Percentiles rank a stretch among this genome's conserved stretches.
These are phyloP conservation scores for Nestor notabilis DNA, from an alignment of 2,113 vertebrate genomes.

Conservation along the genomic window DNA sequence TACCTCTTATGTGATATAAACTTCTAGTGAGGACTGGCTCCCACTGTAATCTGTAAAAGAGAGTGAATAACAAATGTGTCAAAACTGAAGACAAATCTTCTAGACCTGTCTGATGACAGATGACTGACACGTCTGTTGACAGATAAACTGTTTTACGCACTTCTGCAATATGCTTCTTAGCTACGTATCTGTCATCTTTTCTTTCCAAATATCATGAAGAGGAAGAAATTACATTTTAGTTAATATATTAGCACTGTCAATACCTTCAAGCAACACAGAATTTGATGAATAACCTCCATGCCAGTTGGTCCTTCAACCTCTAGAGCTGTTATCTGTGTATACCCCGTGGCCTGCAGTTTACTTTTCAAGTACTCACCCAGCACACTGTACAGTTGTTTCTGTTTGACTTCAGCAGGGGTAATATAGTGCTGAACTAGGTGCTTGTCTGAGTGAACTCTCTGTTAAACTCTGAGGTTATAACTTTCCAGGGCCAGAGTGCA, in stretches of 20 bases:
- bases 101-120: not conserved
- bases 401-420: not conserved
- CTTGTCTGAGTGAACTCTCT: not conserved
- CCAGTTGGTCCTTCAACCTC: not conserved
- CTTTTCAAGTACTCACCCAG: not conserved
- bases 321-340: not conserved
- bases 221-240: not conserved
- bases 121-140: not conserved
- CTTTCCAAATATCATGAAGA: not conserved
- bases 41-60: not conserved
- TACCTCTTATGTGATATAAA: not conserved
- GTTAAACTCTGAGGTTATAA: not conserved
- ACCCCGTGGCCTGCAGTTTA: not conserved
- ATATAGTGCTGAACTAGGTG: fast-evolving
- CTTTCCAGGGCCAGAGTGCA: not conserved
- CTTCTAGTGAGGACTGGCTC: not conserved
- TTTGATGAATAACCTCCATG: not conserved
- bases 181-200: not conserved
- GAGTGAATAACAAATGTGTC: not conserved
- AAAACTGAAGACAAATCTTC: not conserved
- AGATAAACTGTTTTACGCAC: not conserved
- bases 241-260: not conserved
- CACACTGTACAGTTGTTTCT: not conserved
- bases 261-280: not conserved
- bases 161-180: not conserved